Base-by-base conservation (phyloP, 2,888 invertebrate genomes). In the Drosophila glabriapex region DNA sequence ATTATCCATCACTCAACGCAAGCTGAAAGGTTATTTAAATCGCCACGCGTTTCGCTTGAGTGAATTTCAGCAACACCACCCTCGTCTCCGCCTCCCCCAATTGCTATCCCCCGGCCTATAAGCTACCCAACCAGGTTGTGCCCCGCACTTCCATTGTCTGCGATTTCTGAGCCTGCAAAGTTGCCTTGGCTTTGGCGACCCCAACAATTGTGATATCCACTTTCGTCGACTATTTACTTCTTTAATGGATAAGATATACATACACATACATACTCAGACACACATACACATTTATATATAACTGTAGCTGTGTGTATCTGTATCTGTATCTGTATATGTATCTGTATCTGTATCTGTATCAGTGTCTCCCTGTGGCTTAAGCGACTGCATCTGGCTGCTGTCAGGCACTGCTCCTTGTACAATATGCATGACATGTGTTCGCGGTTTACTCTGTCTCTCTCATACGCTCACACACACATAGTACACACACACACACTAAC, bases 21-120 rank as follows among this genome's bases (percentile, higher is more conserved):
- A 25, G 66, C 73, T 77, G 63, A 78, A 80, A 80, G 77, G 81
- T 78, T 77, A 76, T 78, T 78, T 80, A 76, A 78, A 80, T 80
- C 78, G 78, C 71, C 77, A 80, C 77, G 77, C 72, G 63, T 76
- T 78, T 78, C 78, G 78, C 72, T 69, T 49, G 56, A 78, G 56
- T 70, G 80, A 76, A 63, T 66, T 41, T 28, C 43, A 25, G 37
- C 46, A 22, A 0, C 43, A 6, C 16, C 14, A n/a, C 19, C n/a
- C 14, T 25, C 3, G 6, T 1, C 33, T 25, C 33, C 19, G 3
- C 14, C 33, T 1, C 6, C 22, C 14, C 33, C 43, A 29, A 28
- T 28, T 35, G 12, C 12, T 28, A 1, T 10, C 22, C 25, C 5
- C 22, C 12, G 43, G 22, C 43, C 43, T 14, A 14, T 22, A 22